Base-by-base conservation (phyloP, 2,888 invertebrate species). In the Drosophila rubida region DNA sequence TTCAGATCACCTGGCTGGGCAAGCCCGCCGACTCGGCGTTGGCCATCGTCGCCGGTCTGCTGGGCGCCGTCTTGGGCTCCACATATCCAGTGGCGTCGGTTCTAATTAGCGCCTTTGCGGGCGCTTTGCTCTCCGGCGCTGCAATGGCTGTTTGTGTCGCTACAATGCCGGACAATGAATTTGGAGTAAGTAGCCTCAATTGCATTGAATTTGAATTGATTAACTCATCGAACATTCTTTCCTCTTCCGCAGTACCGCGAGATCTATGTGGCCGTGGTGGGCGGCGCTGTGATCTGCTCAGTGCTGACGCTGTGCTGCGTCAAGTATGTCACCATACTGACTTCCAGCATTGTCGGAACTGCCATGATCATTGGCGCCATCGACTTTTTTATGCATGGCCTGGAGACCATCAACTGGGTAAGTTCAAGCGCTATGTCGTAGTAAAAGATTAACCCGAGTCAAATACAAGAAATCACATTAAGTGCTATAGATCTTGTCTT, bases 1-100 rank as follows among this genome's bases (percentile, higher is more conserved):
- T 95, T 82, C 93, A 96, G 68, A 94, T 97, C 91, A 95, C 96
- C 11, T 93, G 95, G 51, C 95, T 96, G 88, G 96, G 96, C 48
- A 91, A 91, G 71, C 92, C 92, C 42, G 92, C 91, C 8, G 92
- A 92, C 69, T 91, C 92, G 48, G 92, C 91, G 0, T 74, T 92
- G 64, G 92, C 92, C 27, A 89, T 92, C 54, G 90, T 92, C 27
- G 90, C 92, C 11, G 92, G 92, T 2, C 82, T 92, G 9, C 69
- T 92, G 63, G 92, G 92, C 61, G 92, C 92, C 22, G 91, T 92
- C 16, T 80, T 92, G 54, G 92, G 92, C 51, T 92, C 92, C 42
- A 91, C 92, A 46, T 91, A 92, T 81, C 92, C 92, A 2, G 90
- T 92, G 46, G 92, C 92, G 19, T 91, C 92, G 19, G 91, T 91